Evolutionary conservation across 2,797 vertebrate species (phyloP).

Genomic region (Manis pentadactyla): DNA sequence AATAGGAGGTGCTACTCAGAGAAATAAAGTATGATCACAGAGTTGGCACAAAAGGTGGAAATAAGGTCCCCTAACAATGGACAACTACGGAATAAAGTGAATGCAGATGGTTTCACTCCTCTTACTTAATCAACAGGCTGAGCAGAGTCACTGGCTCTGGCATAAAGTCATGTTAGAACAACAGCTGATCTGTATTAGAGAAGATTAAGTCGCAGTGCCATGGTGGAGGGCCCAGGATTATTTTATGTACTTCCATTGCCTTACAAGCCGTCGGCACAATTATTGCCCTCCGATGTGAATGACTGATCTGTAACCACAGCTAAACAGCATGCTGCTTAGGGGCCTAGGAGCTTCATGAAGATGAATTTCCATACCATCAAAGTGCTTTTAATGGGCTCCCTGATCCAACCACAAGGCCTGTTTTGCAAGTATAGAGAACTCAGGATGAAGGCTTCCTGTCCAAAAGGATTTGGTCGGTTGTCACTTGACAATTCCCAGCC

Average conservation of each 20-base stretch:
- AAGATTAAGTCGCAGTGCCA: constrained; percentile 90
- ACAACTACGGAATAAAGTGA: constrained; percentile 82
- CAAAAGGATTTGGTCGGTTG: constrained; percentile 91
- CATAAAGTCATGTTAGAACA: constrained; percentile 89
- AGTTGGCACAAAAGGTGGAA: constrained; percentile 74
- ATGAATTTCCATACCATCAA: constrained; percentile 92
- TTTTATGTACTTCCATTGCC: constrained; percentile 89
- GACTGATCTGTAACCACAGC: constrained; percentile 92
- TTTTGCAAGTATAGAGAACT: constrained; percentile 88
- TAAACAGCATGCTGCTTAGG: constrained; percentile 89
- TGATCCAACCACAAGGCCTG: constrained; percentile 89
- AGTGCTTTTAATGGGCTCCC: constrained; percentile 91
- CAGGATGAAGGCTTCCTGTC: constrained; percentile 90
- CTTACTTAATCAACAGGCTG: constrained; percentile 87
- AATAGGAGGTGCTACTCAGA: constrained; percentile 79
- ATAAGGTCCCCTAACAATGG: constrained; percentile 78
- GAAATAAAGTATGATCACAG: constrained; percentile 71
- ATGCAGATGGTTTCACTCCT: constrained; percentile 86
- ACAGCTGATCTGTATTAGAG: constrained; percentile 92
- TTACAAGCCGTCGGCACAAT: constrained; percentile 91
- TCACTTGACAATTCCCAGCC: constrained; percentile 92
- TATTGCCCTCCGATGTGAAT: constrained; percentile 89
- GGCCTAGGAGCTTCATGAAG: constrained; percentile 89
- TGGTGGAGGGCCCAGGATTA: constrained; percentile 89
- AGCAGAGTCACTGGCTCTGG: constrained; percentile 86